These are phyloP conservation scores for Polyommatus iphigenia DNA, from an alignment of 2,888 invertebrate species.

Conservation along the genomic window DNA sequence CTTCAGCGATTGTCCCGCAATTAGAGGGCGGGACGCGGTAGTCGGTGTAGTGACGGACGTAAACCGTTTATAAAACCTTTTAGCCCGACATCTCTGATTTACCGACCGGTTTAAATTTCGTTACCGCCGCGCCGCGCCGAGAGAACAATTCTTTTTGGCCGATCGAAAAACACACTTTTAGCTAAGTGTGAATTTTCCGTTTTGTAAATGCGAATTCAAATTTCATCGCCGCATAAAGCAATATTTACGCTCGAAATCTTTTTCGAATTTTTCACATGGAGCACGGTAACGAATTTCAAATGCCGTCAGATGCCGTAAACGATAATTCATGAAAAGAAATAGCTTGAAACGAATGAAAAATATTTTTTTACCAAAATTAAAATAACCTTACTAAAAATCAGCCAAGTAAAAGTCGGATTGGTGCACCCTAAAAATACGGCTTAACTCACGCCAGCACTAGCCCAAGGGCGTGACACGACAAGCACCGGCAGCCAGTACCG, in stretches of 20 bases:
- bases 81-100: conserved; percentile 25
- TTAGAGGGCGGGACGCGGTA: conserved; percentile 1
- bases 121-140: background rate
- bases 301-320: background rate
- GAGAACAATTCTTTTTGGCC: background rate
- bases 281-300: background rate
- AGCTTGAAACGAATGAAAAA: background rate
- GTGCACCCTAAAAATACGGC: background rate
- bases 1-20: conserved; percentile 32
- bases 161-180: conserved; percentile 6
- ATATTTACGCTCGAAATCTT: background rate
- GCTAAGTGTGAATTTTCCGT: background rate
- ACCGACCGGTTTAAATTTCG: conserved; percentile 25
- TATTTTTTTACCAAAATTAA: background rate
- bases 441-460: background rate
- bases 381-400: background rate
- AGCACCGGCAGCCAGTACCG: background rate
- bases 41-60: conserved; percentile 16
- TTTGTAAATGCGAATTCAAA: background rate
- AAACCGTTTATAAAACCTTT: conserved; percentile 27
- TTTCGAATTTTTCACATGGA: background rate
- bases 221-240: background rate
- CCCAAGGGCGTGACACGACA: background rate
- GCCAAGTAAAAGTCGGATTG: no score
- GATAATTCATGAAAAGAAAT: background rate